Conservation (phyloP, 2,113 vertebrate genomes). For the Lasiurus cinereus region DNA sequence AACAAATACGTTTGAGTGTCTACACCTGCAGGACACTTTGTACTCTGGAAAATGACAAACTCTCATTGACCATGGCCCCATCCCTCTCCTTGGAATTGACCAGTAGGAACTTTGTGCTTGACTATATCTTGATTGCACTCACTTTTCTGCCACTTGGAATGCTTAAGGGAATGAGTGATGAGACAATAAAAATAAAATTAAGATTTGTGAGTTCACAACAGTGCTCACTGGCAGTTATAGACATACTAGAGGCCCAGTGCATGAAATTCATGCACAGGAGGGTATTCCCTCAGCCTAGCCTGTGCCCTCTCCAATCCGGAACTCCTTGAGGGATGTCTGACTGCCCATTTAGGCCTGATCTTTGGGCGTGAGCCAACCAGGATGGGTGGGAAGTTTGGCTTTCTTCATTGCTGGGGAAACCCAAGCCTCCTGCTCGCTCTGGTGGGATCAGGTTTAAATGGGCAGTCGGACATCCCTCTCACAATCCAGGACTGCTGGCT, state of each 20-base stretch:
- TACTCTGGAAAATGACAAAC: background rate
- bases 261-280: too few relatives aligned
- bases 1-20: background rate
- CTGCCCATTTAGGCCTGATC: too few relatives aligned
- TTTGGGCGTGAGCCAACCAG: too few relatives aligned
- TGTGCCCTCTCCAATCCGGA: too few relatives aligned
- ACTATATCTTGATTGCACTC: background rate
- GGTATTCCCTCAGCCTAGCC: too few relatives aligned
- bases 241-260: background rate
- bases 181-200: background rate
- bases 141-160: background rate
- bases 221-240: background rate
- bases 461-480: too few relatives aligned
- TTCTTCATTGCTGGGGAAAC: too few relatives aligned
- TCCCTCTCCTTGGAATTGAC: background rate
- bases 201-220: background rate
- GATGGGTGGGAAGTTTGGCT: too few relatives aligned
- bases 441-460: too few relatives aligned
- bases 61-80: background rate
- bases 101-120: background rate
- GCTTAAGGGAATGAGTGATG: background rate
- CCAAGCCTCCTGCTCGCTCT: too few relatives aligned
- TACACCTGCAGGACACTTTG: background rate
- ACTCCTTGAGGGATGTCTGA: too few relatives aligned
- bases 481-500: too few relatives aligned